Conservation (phyloP, 2,888 invertebrate genomes). For the Gymnosoma rotundatum region DNA sequence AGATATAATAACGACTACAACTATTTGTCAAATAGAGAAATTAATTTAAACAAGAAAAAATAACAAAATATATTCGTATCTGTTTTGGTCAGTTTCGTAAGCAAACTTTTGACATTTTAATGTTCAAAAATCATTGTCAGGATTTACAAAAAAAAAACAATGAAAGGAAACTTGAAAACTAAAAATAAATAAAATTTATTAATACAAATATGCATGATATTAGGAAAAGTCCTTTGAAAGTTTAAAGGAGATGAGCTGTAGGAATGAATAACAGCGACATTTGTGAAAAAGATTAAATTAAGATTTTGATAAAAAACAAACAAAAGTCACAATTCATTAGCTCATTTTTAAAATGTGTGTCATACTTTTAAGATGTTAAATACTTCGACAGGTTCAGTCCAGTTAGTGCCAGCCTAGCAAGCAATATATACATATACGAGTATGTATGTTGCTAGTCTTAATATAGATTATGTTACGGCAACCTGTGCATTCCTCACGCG, state of each 20-base stretch:
- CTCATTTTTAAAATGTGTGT: no score
- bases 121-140: conserved; percentile 63
- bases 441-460: no score
- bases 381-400: no score
- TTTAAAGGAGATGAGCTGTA: conserved; percentile 3
- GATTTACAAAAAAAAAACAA: conserved; percentile 11
- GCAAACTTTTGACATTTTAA: conserved; percentile 48
- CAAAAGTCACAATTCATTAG: no score
- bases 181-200: conserved; percentile 54
- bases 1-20: background rate
- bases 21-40: conserved; percentile 35
- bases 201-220: conserved; percentile 47
- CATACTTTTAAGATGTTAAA: no score
- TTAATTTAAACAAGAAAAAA: conserved; percentile 42
- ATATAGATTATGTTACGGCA: no score
- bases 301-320: background rate
- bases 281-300: no score
- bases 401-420: no score
- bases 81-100: conserved; percentile 12
- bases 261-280: no score
- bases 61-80: conserved; percentile 20
- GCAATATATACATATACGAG: no score
- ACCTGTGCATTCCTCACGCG: no score
- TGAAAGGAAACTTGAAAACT: no score
- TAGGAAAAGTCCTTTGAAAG: background rate